Evolutionary conservation across 2,888 invertebrate genomes (phyloP).

Genomic region (Leptura quadrifasciata): DNA sequence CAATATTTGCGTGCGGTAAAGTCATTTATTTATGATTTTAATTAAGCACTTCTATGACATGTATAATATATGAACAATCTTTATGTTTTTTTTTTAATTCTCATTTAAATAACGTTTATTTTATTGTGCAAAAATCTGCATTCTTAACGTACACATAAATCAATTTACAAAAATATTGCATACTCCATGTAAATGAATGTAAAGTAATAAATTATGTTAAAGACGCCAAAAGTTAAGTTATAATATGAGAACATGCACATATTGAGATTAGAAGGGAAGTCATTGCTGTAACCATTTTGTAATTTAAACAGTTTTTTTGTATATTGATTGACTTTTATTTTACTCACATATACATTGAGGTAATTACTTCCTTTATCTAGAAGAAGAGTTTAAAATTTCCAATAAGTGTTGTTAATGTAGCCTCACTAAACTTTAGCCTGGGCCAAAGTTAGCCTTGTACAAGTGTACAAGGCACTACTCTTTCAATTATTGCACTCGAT

Average conservation of each 20-base stretch:
- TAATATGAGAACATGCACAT: conserved; percentile 48
- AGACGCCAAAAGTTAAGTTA: conserved; percentile 48
- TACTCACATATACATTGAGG: no score
- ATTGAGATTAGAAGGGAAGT: conserved; percentile 39
- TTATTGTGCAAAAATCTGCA: conserved; percentile 48
- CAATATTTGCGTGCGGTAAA: conserved; percentile 66
- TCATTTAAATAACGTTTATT: conserved; percentile 52
- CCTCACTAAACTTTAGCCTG: no score
- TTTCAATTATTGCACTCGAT: no score
- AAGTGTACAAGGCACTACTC: no score
- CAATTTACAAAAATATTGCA: conserved; percentile 44
- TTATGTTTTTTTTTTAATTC: conserved; percentile 43
- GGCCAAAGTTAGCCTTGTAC: no score
- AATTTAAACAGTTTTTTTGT: neutral
- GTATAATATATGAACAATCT: conserved; percentile 57
- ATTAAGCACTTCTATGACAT: conserved; percentile 63
- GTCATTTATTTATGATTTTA: conserved; percentile 66
- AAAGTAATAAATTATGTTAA: conserved; percentile 27
- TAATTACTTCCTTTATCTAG: no score
- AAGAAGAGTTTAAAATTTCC: no score
- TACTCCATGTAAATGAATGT: conserved; percentile 32
- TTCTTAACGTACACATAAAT: conserved; percentile 41
- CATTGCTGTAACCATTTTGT: neutral
- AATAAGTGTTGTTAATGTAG: no score
- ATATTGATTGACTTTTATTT: neutral